Percentiles rank a stretch among this genome's conserved stretches.
These are phyloP conservation scores for Dusona sp. DNA, from an alignment of 2,888 invertebrate species.

Conservation along the genomic window DNA sequence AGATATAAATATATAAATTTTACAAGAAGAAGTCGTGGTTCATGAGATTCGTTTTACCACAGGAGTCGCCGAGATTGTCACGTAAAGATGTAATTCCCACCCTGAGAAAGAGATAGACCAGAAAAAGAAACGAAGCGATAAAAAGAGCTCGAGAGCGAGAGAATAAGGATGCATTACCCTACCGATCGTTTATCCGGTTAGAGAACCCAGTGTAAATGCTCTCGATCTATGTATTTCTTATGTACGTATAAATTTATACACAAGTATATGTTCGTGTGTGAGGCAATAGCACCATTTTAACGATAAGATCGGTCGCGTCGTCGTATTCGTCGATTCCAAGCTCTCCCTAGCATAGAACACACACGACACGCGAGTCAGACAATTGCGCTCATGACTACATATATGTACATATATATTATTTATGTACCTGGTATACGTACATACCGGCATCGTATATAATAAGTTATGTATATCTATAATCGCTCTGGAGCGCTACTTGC, in stretches of 20 bases:
- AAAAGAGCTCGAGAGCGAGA: not conserved
- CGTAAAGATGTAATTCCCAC: constrained; percentile 66
- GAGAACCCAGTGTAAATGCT: constrained; percentile 24
- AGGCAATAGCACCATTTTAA: constrained; percentile 58
- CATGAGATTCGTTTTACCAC: constrained; percentile 35
- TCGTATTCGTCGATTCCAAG: constrained; percentile 63
- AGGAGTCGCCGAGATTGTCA: constrained; percentile 65
- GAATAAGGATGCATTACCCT: constrained; percentile 60
- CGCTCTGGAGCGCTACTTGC: constrained; percentile 56
- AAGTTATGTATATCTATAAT: constrained; percentile 52
- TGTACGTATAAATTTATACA: not conserved
- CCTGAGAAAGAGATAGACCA: constrained; percentile 6
- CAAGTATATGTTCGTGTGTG: constrained; percentile 1
- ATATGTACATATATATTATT: not conserved
- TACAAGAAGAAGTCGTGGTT: constrained; percentile 1
- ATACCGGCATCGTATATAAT: constrained; percentile 31
- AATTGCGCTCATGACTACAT: constrained; percentile 45
- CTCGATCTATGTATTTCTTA: not conserved
- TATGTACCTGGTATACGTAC: not conserved
- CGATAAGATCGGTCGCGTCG: constrained; percentile 68
- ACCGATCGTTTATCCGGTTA: constrained; percentile 63
- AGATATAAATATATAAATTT: constrained; percentile 1
- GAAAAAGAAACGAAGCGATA: not conserved
- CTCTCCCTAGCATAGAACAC: constrained; percentile 37
- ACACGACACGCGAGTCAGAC: constrained; percentile 63